Evolutionary conservation across 2,888 invertebrate genomes (phyloP), one percentile per base, ranked within the genome.

Genomic region (Plutella xylostella): DNA sequence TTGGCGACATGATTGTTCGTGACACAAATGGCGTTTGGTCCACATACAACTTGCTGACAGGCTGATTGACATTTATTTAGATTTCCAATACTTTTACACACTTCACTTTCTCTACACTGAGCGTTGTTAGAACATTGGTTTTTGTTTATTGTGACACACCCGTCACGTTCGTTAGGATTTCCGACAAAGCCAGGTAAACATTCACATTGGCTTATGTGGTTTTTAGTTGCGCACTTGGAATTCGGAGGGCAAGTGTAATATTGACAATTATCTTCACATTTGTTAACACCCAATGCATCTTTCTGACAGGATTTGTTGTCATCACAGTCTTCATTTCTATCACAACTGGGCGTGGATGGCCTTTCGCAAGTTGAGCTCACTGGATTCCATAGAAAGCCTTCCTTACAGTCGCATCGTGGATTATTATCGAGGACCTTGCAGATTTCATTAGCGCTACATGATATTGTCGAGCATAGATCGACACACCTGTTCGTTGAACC

Each of bases 1-100:
- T 93, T 91, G 0, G 94, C 92, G 12, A 91, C 91, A 66, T 96
- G 96, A 62, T 96, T 96, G 59, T 95, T 94, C 2, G 93, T 92
- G 7, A 94, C 87, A 63, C 96, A 96, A 15, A 96, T 85, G 6
- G 96, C 94, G 52, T 92, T 90, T 0, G 94, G 93, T 1, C 96
- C 96, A 66, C 96, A 96, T 39, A 86, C 84, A 0, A 91, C 72
- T 34, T 87, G 86, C 52, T 91, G 90, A 63, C 96, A 96, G 34
- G 93, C 93, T 1, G 92, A 86, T 53, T 88, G 77, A 65, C 96
- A 96, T 58, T 88, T 86, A 21, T 90, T 80, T 1, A 85, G 63
- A 38, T 88, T 88, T 3, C 82, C 85, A 38, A 87, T 77, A 55
- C 85, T 85, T 60, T 87, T 87, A 66, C 96, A 96, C 14, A 90